Percentiles rank a stretch among this genome's conserved stretches.
Evolutionary conservation across 1,140 invertebrate species (phyloP).

Genomic region (Anastatus disparis): DNA sequence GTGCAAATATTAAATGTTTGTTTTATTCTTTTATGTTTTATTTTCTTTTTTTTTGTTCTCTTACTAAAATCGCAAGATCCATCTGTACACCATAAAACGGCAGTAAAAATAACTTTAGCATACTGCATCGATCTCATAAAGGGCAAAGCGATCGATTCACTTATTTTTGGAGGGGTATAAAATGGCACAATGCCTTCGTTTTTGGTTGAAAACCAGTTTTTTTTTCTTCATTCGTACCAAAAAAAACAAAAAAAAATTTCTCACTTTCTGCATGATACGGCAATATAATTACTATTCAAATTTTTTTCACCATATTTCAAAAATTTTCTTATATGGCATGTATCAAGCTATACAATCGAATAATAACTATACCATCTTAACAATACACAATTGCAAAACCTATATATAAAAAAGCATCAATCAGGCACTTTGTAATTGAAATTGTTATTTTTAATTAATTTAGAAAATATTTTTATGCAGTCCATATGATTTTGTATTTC

Average conservation of each 20-base stretch:
- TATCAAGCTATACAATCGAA: neutral
- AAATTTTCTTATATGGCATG: no score
- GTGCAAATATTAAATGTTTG: conserved; percentile 25
- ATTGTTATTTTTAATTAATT: conserved; percentile 23
- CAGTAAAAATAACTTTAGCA: conserved; percentile 51
- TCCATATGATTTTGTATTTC: neutral
- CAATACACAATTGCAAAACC: neutral
- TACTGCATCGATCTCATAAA: conserved; percentile 34
- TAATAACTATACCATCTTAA: neutral
- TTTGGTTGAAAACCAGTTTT: neutral
- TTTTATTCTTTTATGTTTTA: conserved; percentile 14
- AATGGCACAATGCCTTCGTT: conserved; percentile 5
- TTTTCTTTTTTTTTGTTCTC: conserved; percentile 27
- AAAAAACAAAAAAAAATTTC: no score
- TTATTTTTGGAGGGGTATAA: conserved; percentile 25
- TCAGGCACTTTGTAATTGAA: conserved; percentile 36
- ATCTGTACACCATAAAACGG: conserved; percentile 46
- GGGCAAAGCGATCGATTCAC: conserved; percentile 18
- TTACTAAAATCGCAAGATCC: conserved; percentile 40
- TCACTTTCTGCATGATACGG: conserved; percentile 39
- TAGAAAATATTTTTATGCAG: neutral
- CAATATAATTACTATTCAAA: neutral
- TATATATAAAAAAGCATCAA: conserved; percentile 6
- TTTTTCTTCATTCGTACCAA: conserved; percentile 29
- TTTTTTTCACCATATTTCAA: neutral